Evolutionary conservation across 2,797 vertebrate genomes (phyloP).

Genomic region (Silurus aristotelis): DNA sequence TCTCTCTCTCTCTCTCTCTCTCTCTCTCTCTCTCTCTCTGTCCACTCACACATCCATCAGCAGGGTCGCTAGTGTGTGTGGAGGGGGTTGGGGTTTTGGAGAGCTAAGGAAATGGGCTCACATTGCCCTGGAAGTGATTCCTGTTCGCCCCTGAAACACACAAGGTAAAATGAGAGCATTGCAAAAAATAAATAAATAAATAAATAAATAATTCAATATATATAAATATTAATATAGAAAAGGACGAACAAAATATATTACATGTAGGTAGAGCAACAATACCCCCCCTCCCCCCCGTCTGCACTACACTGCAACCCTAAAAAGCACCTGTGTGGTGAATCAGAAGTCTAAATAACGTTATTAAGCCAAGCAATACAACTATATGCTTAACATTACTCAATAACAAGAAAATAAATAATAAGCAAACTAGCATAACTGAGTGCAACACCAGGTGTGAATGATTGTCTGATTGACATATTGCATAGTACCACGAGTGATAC

Average conservation of each 20-base stretch:
- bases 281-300: no score
- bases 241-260: no score
- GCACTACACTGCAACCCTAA: no score
- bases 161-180: slow-evolving; percentile 60
- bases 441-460: background rate
- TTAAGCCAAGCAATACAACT: background rate
- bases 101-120: slow-evolving; percentile 75
- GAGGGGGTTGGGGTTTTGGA: slow-evolving; percentile 55
- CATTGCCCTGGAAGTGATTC: slow-evolving; percentile 82
- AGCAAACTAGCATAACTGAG: background rate
- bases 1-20: slow-evolving; percentile 20
- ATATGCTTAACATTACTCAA: background rate
- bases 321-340: background rate
- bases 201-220: no score
- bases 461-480: background rate
- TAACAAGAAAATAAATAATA: background rate
- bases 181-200: background rate
- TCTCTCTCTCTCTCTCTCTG: slow-evolving; percentile 24
- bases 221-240: no score
- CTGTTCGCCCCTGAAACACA: slow-evolving; percentile 63
- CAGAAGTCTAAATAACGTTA: background rate
- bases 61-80: slow-evolving; percentile 50
- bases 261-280: no score
- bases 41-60: slow-evolving; percentile 66
- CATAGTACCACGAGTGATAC: background rate